Percentiles rank a stretch among this genome's conserved stretches.
These are phyloP conservation scores for Bombyx mori DNA, from an alignment of 1,140 invertebrate species.

Conservation along the genomic window DNA sequence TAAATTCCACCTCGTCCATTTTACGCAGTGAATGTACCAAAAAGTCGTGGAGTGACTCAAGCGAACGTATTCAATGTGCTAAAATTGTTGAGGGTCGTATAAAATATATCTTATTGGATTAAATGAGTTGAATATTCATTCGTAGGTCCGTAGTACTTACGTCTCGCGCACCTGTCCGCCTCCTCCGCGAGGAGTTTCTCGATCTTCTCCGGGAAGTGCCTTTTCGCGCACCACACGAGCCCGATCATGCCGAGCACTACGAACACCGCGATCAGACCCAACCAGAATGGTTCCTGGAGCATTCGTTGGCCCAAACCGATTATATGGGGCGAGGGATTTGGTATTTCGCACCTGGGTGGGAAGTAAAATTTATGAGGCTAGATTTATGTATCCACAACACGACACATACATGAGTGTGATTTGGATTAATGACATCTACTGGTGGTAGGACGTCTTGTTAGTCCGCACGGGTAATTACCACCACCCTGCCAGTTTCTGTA, in stretches of 20 bases:
- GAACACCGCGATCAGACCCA: conserved; percentile 84
- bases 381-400: too few species aligned
- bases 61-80: conserved; percentile 23
- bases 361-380: too few species aligned
- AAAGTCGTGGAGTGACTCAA: conserved; percentile 19
- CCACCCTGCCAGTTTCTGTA: too few species aligned
- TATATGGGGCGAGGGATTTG: conserved; percentile 55
- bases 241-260: conserved; percentile 81
- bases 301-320: conserved; percentile 79
- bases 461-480: too few species aligned
- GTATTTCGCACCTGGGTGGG: conserved; percentile 46
- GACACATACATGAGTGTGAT: too few species aligned
- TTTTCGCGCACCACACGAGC: conserved; percentile 83
- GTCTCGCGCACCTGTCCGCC: conserved; percentile 76
- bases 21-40: conserved; percentile 15
- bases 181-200: conserved; percentile 86
- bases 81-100: background rate
- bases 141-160: conserved; percentile 43
- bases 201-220: conserved; percentile 87
- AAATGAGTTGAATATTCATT: too few species aligned
- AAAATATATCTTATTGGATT: conserved; percentile 1
- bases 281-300: conserved; percentile 87
- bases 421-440: too few species aligned
- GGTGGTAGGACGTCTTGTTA: too few species aligned
- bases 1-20: conserved; percentile 9